Conservation (phyloP, 2,797 vertebrate species). For the Cuculus canorus region DNA sequence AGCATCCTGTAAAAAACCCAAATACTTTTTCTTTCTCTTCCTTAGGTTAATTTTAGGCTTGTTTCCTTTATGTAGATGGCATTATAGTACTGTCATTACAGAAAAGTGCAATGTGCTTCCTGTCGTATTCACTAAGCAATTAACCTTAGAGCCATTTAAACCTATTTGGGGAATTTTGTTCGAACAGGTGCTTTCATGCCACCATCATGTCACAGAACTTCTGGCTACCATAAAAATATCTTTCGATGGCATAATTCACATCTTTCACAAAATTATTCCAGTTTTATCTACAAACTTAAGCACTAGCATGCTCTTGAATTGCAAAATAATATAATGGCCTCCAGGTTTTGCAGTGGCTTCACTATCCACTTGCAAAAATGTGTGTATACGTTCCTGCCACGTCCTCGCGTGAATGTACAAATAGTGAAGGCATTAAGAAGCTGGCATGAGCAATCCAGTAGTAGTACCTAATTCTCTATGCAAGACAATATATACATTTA, state of each 20-base stretch:
- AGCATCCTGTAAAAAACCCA: not conserved
- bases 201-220: not conserved
- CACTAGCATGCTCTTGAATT: not conserved
- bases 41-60: not conserved
- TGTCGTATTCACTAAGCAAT: not conserved
- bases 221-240: not conserved
- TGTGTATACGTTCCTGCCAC: not conserved
- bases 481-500: not conserved
- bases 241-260: not conserved
- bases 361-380: not conserved
- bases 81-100: constrained; percentile 7
- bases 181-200: not conserved
- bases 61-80: not conserved
- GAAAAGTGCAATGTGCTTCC: not conserved
- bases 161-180: not conserved
- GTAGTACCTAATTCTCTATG: not conserved
- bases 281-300: not conserved
- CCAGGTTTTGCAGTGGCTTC: not conserved
- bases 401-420: not conserved
- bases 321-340: not conserved
- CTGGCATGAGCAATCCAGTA: not conserved
- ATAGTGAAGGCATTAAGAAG: not conserved
- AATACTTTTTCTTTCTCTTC: not conserved
- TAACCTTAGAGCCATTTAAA: not conserved
- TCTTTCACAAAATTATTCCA: not conserved